These are phyloP conservation scores for Leptopilina myrica DNA, from an alignment of 2,888 invertebrate genomes.

Conservation along the genomic window DNA sequence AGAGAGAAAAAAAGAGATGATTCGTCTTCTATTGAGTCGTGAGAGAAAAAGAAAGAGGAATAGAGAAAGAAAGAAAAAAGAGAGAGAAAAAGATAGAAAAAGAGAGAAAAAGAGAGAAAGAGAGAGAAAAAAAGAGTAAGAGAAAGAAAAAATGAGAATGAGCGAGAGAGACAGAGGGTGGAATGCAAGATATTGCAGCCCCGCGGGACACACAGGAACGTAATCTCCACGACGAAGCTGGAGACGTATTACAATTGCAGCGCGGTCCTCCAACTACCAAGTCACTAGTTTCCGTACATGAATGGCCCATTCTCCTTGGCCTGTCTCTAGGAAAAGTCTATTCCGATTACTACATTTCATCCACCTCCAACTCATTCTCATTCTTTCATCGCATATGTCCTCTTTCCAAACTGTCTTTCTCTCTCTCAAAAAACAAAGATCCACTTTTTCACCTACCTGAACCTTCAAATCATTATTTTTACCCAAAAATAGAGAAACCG, in stretches of 20 bases:
- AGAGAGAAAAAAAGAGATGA: no score
- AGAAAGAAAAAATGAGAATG: not conserved
- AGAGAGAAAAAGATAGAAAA: no score
- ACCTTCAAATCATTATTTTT: not conserved
- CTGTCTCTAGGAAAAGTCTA: constrained; percentile 72
- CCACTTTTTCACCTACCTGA: constrained; percentile 61
- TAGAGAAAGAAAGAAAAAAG: no score
- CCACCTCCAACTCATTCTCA: constrained; percentile 47
- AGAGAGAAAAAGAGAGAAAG: no score
- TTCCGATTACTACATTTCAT: constrained; percentile 68
- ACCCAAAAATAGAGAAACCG: no score
- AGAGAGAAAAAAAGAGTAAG: no score
- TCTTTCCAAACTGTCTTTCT: constrained; percentile 60
- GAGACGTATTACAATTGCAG: constrained; percentile 74
- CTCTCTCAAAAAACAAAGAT: constrained; percentile 67
- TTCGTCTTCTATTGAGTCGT: no score
- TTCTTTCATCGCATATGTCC: constrained; percentile 52
- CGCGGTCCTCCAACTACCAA: constrained; percentile 69
- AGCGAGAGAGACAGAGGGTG: constrained; percentile 59
- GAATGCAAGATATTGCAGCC: constrained; percentile 77
- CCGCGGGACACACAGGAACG: constrained; percentile 75
- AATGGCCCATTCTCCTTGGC: constrained; percentile 75
- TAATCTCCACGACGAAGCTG: constrained; percentile 75
- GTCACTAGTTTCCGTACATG: constrained; percentile 70
- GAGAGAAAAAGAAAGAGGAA: no score